Conservation (phyloP, 2,888 invertebrate species). For the Siphlonurus alternatus region DNA sequence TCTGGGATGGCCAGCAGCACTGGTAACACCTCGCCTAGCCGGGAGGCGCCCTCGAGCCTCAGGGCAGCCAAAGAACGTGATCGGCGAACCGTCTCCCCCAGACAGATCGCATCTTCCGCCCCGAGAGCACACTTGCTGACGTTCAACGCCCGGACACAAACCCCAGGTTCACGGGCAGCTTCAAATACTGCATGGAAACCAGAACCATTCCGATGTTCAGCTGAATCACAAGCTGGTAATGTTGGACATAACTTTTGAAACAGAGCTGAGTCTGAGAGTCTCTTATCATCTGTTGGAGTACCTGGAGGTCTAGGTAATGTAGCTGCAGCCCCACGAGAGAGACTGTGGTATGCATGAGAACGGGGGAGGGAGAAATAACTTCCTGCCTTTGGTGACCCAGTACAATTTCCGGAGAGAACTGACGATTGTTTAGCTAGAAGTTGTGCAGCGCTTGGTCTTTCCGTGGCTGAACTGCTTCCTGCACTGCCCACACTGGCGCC, state of each 20-base stretch:
- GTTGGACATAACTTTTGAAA: slow-evolving; percentile 34
- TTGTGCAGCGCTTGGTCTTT: not conserved
- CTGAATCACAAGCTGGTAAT: slow-evolving; percentile 28
- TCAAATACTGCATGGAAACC: slow-evolving; percentile 31
- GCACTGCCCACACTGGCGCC: slow-evolving; percentile 30
- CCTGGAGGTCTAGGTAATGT: slow-evolving; percentile 27
- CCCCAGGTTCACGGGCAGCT: slow-evolving; percentile 29
- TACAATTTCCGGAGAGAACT: not conserved
- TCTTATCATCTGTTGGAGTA: slow-evolving; percentile 24
- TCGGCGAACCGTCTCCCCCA: slow-evolving; percentile 29
- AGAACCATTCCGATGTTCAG: slow-evolving; percentile 22
- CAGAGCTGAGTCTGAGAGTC: slow-evolving; percentile 35
- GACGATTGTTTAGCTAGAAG: not conserved
- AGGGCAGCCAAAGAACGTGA: slow-evolving; percentile 34
- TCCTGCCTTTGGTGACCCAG: slow-evolving; percentile 15
- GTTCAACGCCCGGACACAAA: slow-evolving; percentile 34
- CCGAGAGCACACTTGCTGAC: slow-evolving; percentile 36
- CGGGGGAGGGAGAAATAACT: slow-evolving; percentile 32
- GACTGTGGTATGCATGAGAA: slow-evolving; percentile 27
- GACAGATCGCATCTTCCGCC: slow-evolving; percentile 35
- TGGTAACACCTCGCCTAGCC: slow-evolving; percentile 36
- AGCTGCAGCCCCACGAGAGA: slow-evolving; percentile 27
- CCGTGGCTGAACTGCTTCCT: slow-evolving; percentile 11
- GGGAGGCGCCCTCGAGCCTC: slow-evolving; percentile 34
- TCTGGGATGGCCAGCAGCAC: slow-evolving; percentile 35